A percentile compares a stretch with the other conserved stretches of the same genome.
phyloP scores from a whole-genome alignment of 2,113 vertebrate species.

The Phalacrocorax brasilianus region DNA sequence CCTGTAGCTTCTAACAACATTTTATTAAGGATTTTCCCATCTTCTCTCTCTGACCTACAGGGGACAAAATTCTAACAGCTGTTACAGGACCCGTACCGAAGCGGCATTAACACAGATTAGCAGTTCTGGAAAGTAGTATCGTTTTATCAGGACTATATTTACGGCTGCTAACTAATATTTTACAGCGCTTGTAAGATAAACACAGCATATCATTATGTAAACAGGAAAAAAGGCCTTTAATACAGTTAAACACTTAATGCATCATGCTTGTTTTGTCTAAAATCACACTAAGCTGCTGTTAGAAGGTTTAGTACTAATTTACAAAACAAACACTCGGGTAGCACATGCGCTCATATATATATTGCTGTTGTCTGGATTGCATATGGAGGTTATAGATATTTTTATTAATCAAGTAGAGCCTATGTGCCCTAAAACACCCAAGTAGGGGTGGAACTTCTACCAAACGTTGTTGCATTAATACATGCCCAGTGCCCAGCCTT shows the following conservation, averaged over 20 bases:
- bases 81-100: conserved; percentile 58
- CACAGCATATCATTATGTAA: conserved; percentile 55
- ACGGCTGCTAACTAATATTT: conserved; percentile 60
- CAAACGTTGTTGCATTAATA: neutral
- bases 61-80: conserved; percentile 75
- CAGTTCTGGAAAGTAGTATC: conserved; percentile 60
- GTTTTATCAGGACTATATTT: conserved; percentile 56
- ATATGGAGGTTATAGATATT: neutral
- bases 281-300: neutral
- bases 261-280: conserved; percentile 34
- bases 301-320: conserved; percentile 59
- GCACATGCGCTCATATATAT: neutral
- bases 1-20: conserved; percentile 83
- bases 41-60: conserved; percentile 75
- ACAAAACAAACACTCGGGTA: conserved; percentile 42
- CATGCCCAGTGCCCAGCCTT: neutral
- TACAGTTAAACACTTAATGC: conserved; percentile 40
- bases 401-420: neutral
- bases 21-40: conserved; percentile 85
- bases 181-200: conserved; percentile 43
- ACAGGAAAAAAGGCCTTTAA: conserved; percentile 54
- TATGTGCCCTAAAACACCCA: neutral
- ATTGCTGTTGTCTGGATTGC: neutral
- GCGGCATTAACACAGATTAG: conserved; percentile 71
- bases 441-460: neutral